Evolutionary conservation across 2,888 invertebrate species (phyloP), one percentile per base, ranked within the genome.

Genomic region (Junonia oenone): DNA sequence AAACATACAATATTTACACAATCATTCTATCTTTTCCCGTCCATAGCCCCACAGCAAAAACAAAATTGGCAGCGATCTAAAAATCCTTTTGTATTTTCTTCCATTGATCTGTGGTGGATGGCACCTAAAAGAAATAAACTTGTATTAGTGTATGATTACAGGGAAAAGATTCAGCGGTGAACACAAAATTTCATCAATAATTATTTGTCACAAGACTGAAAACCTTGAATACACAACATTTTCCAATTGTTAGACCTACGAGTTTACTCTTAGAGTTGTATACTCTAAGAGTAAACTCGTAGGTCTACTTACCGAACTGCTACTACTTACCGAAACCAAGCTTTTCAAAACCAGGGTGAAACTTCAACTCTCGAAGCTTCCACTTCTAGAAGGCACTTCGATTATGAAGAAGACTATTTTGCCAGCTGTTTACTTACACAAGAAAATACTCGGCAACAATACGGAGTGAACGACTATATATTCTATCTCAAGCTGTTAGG

Each of bases 341-440:
- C 65, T 63, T 64, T 64, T 62, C 63, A 5, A 59, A 54, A 53
- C 63, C 67, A 66, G 17, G 62, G 65, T 53, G 57, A 66, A 58
- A 66, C 63, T 63, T 63, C 63, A 60, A 63, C 65, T 35, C 35
- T 8, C 35, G 35, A 37, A 37, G 37, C 37, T 37, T 62, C 65
- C 62, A 66, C 65, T 69, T 68, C 67, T 61, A 22, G 66, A 67
- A 68, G 63, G 59, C 67, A 69, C 67, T 61, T 70, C 70, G 66
- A 71, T 11, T 71, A 69, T 67, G 68, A 69, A 72, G 69, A 67
- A 69, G 68, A 72, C 67, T 69, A 70, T 68, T 72, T 68, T 72
- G 67, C 71, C 71, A 47, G 47, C 47, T 47, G 33, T 35, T 47
- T 47, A 17, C 47, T 33, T 6, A 47, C 47, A 47, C 33, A 69